A percentile compares a stretch with the other conserved stretches of the same genome.
phyloP scores from a whole-genome alignment of 1,140 invertebrate species.

The Antheraea pernyi region DNA sequence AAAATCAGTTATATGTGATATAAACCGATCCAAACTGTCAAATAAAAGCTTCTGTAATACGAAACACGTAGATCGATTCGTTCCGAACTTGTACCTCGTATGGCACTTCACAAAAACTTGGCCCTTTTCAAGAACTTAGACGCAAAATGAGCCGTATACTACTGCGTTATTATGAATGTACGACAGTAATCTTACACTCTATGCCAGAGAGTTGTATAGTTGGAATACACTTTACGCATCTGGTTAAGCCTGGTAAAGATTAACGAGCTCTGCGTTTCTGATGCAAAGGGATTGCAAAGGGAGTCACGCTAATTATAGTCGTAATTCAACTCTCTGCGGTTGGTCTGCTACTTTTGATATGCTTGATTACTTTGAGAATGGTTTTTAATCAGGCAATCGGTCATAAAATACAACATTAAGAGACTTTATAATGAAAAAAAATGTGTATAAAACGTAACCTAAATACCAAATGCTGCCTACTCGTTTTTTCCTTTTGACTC shows the following conservation, averaged over 20 bases:
- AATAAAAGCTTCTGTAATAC: constrained; percentile 66
- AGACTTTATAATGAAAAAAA: too few relatives aligned
- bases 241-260: constrained; percentile 41
- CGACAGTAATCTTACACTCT: constrained; percentile 7
- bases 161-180: neutral
- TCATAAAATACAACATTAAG: neutral
- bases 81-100: constrained; percentile 60
- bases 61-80: constrained; percentile 70
- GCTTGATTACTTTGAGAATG: constrained; percentile 31
- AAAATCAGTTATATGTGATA: constrained; percentile 5
- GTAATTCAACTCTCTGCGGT: constrained; percentile 36
- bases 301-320: constrained; percentile 43
- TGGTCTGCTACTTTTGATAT: constrained; percentile 30
- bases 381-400: constrained; percentile 8
- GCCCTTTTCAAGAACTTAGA: constrained; percentile 24
- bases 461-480: too few relatives aligned
- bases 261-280: constrained; percentile 48
- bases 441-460: too few relatives aligned
- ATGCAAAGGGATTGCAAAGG: constrained; percentile 37
- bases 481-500: too few relatives aligned
- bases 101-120: constrained; percentile 57
- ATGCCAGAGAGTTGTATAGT: constrained; percentile 17
- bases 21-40: constrained; percentile 41
- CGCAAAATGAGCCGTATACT: neutral
- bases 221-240: constrained; percentile 36